A percentile compares a stretch with the other conserved stretches of the same genome.
Conservation (phyloP, 2,113 vertebrate genomes). For the Takifugu flavidus region DNA sequence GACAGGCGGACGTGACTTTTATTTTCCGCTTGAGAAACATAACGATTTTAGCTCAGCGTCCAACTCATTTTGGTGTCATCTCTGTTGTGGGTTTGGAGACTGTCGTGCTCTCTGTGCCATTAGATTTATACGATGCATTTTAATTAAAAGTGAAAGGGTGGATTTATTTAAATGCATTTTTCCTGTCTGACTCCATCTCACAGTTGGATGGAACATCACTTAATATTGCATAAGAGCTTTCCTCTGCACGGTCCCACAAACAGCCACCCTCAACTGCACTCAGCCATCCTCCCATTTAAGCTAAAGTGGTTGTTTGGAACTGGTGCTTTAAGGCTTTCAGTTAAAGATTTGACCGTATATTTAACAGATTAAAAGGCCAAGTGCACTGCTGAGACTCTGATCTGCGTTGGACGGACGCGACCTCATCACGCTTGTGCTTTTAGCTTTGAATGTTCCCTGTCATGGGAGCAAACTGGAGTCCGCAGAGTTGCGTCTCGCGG, state of each 20-base stretch:
- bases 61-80: slow-evolving; percentile 1
- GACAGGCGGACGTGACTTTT: slow-evolving; percentile 19
- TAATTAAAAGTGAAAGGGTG: slow-evolving; percentile 27
- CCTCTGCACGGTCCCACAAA: slow-evolving; percentile 5
- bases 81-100: slow-evolving; percentile 22
- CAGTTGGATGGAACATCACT: slow-evolving; percentile 9
- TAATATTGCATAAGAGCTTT: slow-evolving; percentile 21
- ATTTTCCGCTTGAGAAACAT: slow-evolving; percentile 29
- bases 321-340: neutral
- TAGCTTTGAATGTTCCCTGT: no score
- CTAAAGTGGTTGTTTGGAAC: slow-evolving; percentile 1
- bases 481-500: no score
- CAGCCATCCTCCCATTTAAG: neutral
- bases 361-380: slow-evolving; percentile 1
- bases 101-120: slow-evolving; percentile 26
- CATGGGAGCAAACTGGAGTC: no score
- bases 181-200: slow-evolving; percentile 16
- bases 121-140: neutral
- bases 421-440: no score
- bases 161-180: slow-evolving; percentile 36
- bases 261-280: neutral
- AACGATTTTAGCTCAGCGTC: slow-evolving; percentile 4
- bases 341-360: neutral
- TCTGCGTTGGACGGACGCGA: neutral
- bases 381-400: neutral